Percentiles rank a stretch among this genome's conserved stretches.
These are phyloP conservation scores for Agelaius phoeniceus DNA, from an alignment of 2,113 vertebrate genomes.

Conservation along the genomic window DNA sequence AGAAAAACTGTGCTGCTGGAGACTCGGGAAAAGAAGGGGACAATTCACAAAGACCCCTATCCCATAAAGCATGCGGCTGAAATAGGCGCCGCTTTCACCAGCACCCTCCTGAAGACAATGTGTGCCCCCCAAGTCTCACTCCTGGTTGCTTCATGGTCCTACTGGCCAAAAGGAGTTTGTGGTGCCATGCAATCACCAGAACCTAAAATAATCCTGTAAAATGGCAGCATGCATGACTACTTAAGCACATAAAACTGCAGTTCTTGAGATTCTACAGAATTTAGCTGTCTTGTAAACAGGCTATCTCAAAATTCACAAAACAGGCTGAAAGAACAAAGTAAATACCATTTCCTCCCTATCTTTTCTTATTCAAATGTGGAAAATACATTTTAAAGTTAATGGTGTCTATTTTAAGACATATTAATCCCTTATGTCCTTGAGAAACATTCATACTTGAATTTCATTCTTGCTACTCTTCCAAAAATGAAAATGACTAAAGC, in stretches of 20 bases:
- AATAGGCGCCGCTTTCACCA: not conserved
- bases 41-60: not conserved
- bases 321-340: not conserved
- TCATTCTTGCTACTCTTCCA: not conserved
- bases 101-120: not conserved
- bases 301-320: not conserved
- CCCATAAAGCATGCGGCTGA: rapidly evolving
- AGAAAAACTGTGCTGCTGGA: not conserved
- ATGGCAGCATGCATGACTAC: not conserved
- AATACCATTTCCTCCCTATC: not conserved
- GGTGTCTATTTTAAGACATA: not conserved
- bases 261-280: not conserved
- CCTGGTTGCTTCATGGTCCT: not conserved
- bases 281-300: not conserved
- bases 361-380: not conserved
- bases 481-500: not conserved
- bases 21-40: not conserved
- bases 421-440: slow-evolving; percentile 13
- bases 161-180: not conserved
- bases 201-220: not conserved
- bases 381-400: not conserved
- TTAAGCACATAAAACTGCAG: not conserved
- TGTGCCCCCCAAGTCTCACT: not conserved
- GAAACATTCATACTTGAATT: slow-evolving; percentile 1
- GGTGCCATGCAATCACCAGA: not conserved